These are phyloP conservation scores for Nematopogon swammerdamellus DNA, from an alignment of 2,888 invertebrate genomes.

Conservation along the genomic window DNA sequence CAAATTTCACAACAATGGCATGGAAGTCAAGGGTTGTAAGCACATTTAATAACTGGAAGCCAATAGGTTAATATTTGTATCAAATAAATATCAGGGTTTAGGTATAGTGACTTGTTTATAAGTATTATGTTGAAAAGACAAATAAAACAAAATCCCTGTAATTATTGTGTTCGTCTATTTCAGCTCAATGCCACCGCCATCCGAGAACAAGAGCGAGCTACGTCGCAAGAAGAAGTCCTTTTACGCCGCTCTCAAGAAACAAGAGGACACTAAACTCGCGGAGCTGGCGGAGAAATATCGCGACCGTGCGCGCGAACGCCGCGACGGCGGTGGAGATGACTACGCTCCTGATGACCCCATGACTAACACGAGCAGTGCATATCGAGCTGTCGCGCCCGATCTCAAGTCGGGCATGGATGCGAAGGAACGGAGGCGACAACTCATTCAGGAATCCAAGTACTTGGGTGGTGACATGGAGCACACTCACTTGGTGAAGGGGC, in stretches of 20 bases:
- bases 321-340: slow-evolving; percentile 87
- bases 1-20: no score
- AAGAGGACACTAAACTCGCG: slow-evolving; percentile 92
- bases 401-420: slow-evolving; percentile 91
- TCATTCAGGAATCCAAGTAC: slow-evolving; percentile 98
- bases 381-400: slow-evolving; percentile 95
- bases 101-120: no score
- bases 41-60: not conserved
- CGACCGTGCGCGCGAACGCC: slow-evolving; percentile 85
- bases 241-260: slow-evolving; percentile 91
- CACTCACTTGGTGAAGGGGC: slow-evolving; percentile 97
- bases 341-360: slow-evolving; percentile 81
- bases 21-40: no score
- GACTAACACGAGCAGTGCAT: slow-evolving; percentile 78
- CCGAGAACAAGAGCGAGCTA: slow-evolving; percentile 77
- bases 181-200: slow-evolving; percentile 47
- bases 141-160: no score
- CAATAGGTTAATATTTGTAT: not conserved
- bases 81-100: no score
- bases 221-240: slow-evolving; percentile 92
- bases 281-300: slow-evolving; percentile 92
- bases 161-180: slow-evolving; percentile 7
- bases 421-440: slow-evolving; percentile 89
- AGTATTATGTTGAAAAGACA: no score
- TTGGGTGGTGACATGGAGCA: slow-evolving; percentile 99